phyloP scores from a whole-genome alignment of 2,888 invertebrate genomes.

The Allacma fusca region DNA sequence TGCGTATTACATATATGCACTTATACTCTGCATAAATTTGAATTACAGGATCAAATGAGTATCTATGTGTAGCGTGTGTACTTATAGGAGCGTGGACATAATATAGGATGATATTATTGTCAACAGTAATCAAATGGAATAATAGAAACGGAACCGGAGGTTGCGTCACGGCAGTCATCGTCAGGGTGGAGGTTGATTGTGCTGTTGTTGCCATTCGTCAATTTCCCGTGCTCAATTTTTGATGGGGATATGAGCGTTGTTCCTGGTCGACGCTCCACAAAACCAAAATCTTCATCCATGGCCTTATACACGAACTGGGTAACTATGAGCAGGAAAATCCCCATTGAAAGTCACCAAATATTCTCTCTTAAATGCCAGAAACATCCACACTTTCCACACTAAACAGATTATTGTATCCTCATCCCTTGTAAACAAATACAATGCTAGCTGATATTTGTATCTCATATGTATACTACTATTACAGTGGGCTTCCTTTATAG shows the following conservation, averaged over 20 bases:
- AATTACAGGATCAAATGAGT: background rate
- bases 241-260: background rate
- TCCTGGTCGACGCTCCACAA: slow-evolving; percentile 22
- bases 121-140: slow-evolving; percentile 42
- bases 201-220: slow-evolving; percentile 18
- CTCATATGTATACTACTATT: too few species aligned
- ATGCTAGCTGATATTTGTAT: too few species aligned
- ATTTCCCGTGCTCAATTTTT: slow-evolving; percentile 38
- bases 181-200: slow-evolving; percentile 37
- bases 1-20: too few species aligned
- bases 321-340: too few species aligned
- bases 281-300: slow-evolving; percentile 37
- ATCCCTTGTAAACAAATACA: too few species aligned
- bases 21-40: too few species aligned
- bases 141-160: slow-evolving; percentile 42
- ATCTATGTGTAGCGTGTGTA: background rate
- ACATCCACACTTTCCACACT: too few species aligned
- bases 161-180: slow-evolving; percentile 39
- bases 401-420: too few species aligned
- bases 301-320: background rate
- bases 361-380: too few species aligned
- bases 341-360: too few species aligned
- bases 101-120: slow-evolving; percentile 18
- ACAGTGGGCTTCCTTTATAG: too few species aligned
- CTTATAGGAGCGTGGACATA: background rate